Base-by-base conservation (phyloP, 2,797 vertebrate genomes). In the Onychomys leucogaster region DNA sequence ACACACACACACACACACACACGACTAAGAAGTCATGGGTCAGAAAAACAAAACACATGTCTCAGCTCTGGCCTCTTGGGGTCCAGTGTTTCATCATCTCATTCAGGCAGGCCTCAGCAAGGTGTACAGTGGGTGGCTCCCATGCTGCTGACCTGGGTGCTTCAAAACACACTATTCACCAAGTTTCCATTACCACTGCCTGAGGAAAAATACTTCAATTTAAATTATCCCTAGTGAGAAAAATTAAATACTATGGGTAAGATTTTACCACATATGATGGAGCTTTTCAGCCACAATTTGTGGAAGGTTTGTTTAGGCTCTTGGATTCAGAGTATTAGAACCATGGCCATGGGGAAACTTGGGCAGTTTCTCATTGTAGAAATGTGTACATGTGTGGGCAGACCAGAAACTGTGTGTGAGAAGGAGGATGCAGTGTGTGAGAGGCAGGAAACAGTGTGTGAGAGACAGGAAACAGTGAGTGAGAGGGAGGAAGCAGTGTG, bases 191-290 rank as follows among this genome's bases (percentile, higher is more conserved):
- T 14, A 89, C 41, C 86, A 69, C 14, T 37, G 73, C 82, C 49
- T 83, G 67, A 82, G 78, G 91, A 32, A 90, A 84, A 87, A 89
- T 90, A 94, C 16, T 95, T 94, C 89, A 41, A 94, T 88, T 92
- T 95, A 71, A 91, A 57, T 91, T 86, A 57, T 91, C 73, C 78
- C 75, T 89, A 16, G 13, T 55, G 78, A 94, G 92, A 91, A 85
- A 90, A 71, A 85, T 94, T 80, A 90, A 96, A 90, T 85, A 46
- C 29, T 81, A 23, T 46, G 49, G 80, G 46, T 73, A 23, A 46
- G 25, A 77, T 71, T 86, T 49, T 27, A 61, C 73, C 37, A 10
- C 34, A 37, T 69, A 73, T 37, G 3, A 43, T 23, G 43, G 55
- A 59, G 25, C 57, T 90, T 86, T 17, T n/a, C 63, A 52, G 9